These are phyloP conservation scores for Muscicapa comitata DNA, from an alignment of 2,797 vertebrate genomes.

Conservation along the genomic window DNA sequence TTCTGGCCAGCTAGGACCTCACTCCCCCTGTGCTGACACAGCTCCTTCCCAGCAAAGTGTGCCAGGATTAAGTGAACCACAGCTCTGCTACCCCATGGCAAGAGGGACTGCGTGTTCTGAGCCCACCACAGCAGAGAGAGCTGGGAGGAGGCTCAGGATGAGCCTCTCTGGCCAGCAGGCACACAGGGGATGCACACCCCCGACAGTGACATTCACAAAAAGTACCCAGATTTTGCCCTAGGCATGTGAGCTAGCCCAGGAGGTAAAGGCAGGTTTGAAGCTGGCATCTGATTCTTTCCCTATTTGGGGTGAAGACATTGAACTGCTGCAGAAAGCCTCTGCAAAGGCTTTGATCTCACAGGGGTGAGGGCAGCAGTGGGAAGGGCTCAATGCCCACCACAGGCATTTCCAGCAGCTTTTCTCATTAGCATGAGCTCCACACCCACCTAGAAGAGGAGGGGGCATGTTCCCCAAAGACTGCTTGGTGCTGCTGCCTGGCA, in stretches of 20 bases:
- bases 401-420: background rate
- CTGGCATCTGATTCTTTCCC: background rate
- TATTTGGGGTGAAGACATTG: background rate
- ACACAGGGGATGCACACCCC: background rate
- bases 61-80: background rate
- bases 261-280: background rate
- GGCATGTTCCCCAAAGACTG: background rate
- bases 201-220: background rate
- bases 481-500: background rate
- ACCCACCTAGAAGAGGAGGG: background rate
- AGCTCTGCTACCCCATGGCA: background rate
- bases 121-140: background rate
- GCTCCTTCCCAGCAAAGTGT: rapidly evolving
- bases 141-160: rapidly evolving
- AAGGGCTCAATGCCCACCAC: background rate
- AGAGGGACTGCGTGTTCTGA: background rate
- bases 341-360: background rate
- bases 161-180: background rate
- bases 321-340: background rate
- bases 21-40: background rate
- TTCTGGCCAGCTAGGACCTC: background rate
- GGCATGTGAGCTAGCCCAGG: background rate
- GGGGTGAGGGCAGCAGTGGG: background rate
- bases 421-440: background rate
- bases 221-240: background rate